Percentiles rank a stretch among this genome's conserved stretches.
Conservation (phyloP, 2,797 vertebrate genomes). For the Sarcophilus harrisii region DNA sequence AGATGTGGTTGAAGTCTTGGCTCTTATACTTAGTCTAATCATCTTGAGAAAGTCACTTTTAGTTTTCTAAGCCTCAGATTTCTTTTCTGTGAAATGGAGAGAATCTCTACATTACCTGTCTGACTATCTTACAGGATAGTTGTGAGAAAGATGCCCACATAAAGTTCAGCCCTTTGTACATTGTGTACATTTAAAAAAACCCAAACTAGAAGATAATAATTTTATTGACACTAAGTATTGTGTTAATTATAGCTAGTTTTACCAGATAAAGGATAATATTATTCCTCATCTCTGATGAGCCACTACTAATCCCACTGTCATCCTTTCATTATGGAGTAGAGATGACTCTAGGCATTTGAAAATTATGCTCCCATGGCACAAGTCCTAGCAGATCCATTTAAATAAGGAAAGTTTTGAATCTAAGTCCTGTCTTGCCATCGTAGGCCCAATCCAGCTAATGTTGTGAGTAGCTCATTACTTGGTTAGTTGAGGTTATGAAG, state of each 20-base stretch:
- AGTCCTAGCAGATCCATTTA: not conserved
- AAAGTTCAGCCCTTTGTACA: conserved; percentile 52
- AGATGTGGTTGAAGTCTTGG: not conserved
- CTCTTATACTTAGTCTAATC: not conserved
- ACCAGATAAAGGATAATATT: conserved; percentile 50
- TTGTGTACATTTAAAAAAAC: conserved; percentile 40
- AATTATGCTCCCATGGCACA: not conserved
- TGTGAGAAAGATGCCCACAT: not conserved
- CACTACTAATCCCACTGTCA: not conserved
- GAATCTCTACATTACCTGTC: not conserved
- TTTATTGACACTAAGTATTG: conserved; percentile 55
- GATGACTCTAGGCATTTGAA: not conserved
- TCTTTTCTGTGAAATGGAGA: conserved; percentile 2
- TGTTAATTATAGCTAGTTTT: conserved; percentile 63
- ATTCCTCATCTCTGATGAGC: conserved; percentile 47
- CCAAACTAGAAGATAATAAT: conserved; percentile 10
- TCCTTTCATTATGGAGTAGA: not conserved
- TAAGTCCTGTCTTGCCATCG: not conserved
- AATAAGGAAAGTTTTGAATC: not conserved
- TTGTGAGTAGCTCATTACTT: not conserved
- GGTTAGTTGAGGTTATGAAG: not conserved
- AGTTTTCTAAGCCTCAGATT: not conserved
- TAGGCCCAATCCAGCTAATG: not conserved
- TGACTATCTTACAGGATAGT: not conserved
- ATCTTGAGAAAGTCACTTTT: not conserved